A percentile compares a stretch with the other conserved stretches of the same genome.
phyloP scores from a whole-genome alignment of 2,797 vertebrate genomes.

The Hafferia zeledoni region DNA sequence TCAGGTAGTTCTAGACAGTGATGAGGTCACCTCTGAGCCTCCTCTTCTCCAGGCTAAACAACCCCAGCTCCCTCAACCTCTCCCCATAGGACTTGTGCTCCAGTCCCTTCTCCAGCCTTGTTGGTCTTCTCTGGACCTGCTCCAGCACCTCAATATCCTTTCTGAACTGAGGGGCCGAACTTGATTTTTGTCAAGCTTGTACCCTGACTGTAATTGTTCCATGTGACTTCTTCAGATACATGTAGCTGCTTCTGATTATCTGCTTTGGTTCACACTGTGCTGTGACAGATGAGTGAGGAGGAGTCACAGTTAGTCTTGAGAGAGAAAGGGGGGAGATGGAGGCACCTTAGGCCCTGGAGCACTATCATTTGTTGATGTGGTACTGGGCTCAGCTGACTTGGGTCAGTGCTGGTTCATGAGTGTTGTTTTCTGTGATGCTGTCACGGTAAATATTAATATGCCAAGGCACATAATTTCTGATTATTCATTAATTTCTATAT shows the following conservation, averaged over 20 bases:
- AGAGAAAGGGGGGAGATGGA: accelerated
- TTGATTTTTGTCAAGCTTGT: background rate
- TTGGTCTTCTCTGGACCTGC: no score
- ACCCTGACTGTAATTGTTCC: background rate
- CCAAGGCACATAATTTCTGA: background rate
- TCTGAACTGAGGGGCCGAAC: no score
- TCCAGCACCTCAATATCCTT: no score
- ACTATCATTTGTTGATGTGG: background rate
- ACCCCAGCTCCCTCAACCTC: no score
- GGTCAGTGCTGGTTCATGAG: background rate
- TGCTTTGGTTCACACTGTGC: background rate
- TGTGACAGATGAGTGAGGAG: background rate
- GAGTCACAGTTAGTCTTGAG: background rate
- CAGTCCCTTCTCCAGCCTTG: no score
- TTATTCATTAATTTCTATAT: background rate
- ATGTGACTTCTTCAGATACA: background rate
- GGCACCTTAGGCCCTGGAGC: background rate
- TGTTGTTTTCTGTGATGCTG: background rate
- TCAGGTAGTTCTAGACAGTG: no score
- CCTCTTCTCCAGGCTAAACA: no score
- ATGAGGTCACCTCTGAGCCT: no score
- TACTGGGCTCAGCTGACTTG: background rate
- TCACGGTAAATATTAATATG: background rate
- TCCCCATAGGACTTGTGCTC: no score
- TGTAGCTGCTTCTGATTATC: background rate